Evolutionary conservation across 2,113 vertebrate genomes (phyloP).

Genomic region (Podocnemis expansa): DNA sequence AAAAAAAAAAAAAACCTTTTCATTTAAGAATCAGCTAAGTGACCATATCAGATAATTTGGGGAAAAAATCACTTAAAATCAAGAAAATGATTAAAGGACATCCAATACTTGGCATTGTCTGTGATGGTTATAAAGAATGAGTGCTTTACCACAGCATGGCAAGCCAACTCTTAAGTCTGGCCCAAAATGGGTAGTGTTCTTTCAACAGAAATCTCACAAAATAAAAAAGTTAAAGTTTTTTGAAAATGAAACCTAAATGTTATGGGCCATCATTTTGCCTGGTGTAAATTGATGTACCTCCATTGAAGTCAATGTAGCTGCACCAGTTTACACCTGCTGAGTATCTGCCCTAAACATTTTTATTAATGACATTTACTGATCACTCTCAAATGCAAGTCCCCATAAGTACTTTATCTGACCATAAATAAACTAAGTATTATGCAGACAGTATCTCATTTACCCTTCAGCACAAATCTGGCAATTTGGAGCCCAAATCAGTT

Average conservation of each 20-base stretch:
- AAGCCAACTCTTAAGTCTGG: not conserved
- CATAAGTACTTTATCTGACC: not conserved
- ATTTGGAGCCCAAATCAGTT: not conserved
- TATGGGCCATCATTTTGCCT: not conserved
- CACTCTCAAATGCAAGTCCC: not conserved
- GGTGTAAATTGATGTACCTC: rapidly evolving
- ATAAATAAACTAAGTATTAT: not conserved
- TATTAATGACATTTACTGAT: rapidly evolving
- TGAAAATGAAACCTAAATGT: not conserved
- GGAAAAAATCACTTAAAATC: not conserved
- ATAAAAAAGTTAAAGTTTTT: not conserved
- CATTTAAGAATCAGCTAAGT: not conserved
- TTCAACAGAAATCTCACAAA: not conserved
- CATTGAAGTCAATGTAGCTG: not conserved
- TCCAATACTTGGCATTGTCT: not conserved
- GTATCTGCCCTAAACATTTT: not conserved
- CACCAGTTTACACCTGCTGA: rapidly evolving
- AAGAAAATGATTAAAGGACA: not conserved
- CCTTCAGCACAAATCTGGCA: not conserved
- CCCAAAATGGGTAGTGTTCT: not conserved
- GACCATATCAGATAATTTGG: not conserved
- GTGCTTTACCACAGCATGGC: not conserved
- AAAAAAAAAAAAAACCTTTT: not conserved
- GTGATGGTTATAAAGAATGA: not conserved
- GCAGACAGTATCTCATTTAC: not conserved